Evolutionary conservation across 2,888 invertebrate species (phyloP), one percentile per base, ranked within the genome.

Genomic region (Tipula vernalis): DNA sequence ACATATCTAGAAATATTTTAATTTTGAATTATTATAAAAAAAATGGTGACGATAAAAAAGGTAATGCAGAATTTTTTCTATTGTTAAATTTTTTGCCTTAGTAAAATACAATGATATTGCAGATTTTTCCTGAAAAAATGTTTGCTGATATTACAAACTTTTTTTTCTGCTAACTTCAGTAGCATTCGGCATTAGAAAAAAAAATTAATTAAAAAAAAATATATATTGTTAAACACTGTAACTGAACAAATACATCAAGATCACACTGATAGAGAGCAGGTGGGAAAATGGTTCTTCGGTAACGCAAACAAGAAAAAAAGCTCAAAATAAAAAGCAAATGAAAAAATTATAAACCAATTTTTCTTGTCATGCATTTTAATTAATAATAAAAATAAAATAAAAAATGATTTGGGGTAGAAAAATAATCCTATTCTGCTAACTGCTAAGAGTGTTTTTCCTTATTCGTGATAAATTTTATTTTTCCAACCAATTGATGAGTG

Each of bases 281-380:
- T 71, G 71, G 28, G 10, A 28, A 28, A 71, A 71, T 28, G 71
- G 10, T 71, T 51, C 51, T 15, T 51, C 51, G 51, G 51, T 71
- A 71, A 28, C 28, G 71, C 28, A 71, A 12, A 71, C 71, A 71
- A 28, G 1, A 28, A 18, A 28, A 71, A 28, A 71, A 71, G 28
- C 1, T 71, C 10, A 28, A 71, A 10, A n/a, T n/a, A 71, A 18
- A 12, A 71, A 71, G 28, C 18, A 71, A 71, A 71, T 71, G 71
- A 28, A 71, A 71, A 71, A 71, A 71, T 8, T 71, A 10, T 28
- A 28, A 13, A 71, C 71, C 71, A 71, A 71, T 71, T 71, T 71
- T 71, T 71, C 71, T 71, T 71, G 71, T 71, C 71, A 71, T 71
- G 71, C 71, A 71, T 71, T 71, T 71, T 71, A 71, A 71, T 71